Conservation (phyloP, 1,140 invertebrate species). For the Dreissena rostriformis region DNA sequence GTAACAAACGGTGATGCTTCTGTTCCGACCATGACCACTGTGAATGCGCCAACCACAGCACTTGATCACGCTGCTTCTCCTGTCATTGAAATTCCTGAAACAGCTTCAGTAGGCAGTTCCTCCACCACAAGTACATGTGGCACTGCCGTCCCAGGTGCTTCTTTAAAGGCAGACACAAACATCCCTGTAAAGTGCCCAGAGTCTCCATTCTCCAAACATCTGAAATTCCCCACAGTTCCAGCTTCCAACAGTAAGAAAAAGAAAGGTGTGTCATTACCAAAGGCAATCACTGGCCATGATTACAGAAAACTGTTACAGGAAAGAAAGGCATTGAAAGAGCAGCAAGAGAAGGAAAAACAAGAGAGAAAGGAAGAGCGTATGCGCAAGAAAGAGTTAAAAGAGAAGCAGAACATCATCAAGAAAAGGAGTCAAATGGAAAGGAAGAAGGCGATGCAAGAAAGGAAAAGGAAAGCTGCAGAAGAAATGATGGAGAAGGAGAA, state of each 20-base stretch:
- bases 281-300: constrained; percentile 10
- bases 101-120: not conserved
- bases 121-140: not conserved
- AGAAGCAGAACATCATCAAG: not conserved
- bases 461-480: constrained; percentile 6
- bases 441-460: not conserved
- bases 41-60: not conserved
- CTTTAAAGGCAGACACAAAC: not conserved
- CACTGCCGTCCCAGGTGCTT: not conserved
- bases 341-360: not conserved
- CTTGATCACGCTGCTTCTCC: not conserved
- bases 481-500: not conserved
- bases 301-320: not conserved
- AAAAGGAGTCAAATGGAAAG: not conserved
- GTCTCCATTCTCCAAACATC: not conserved
- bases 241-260: not conserved
- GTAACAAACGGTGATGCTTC: not conserved
- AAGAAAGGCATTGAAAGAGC: not conserved
- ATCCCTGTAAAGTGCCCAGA: not conserved
- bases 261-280: constrained; percentile 14
- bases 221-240: not conserved
- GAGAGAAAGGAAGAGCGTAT: not conserved
- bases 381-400: constrained; percentile 8
- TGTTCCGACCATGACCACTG: not conserved
- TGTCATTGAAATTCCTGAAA: not conserved